A percentile compares a stretch with the other conserved stretches of the same genome.
Conservation (phyloP, 2,888 invertebrate genomes). For the Sinhomidia bicolor region DNA sequence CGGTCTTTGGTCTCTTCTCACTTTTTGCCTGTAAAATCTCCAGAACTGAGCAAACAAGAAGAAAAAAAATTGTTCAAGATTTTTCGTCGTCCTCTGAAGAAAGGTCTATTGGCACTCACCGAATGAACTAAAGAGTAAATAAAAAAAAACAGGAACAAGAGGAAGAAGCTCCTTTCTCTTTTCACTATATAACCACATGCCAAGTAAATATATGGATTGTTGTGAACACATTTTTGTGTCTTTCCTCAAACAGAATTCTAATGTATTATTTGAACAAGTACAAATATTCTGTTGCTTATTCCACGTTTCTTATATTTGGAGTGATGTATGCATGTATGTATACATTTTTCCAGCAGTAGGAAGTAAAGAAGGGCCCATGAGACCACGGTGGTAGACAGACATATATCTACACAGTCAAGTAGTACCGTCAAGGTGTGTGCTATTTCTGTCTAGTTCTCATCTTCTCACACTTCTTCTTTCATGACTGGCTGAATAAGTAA, state of each 20-base stretch:
- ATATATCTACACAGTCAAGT: background rate
- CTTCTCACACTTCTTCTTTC: constrained; percentile 31
- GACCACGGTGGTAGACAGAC: constrained; percentile 13
- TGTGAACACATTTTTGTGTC: constrained; percentile 12
- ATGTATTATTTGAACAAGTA: constrained; percentile 17
- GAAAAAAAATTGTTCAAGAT: too few species aligned
- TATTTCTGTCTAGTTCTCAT: constrained; percentile 51
- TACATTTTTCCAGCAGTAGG: constrained; percentile 33
- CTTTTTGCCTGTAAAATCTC: background rate
- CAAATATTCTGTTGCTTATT: background rate
- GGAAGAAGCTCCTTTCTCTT: background rate
- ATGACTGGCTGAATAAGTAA: constrained; percentile 51
- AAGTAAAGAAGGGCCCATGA: constrained; percentile 41
- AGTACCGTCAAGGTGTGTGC: constrained; percentile 25
- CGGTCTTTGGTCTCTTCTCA: background rate
- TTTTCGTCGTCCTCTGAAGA: background rate
- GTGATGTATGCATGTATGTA: background rate
- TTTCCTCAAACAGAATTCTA: background rate
- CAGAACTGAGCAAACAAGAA: background rate
- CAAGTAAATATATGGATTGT: background rate
- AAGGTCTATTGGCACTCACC: background rate
- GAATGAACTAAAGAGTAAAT: background rate
- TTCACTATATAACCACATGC: background rate
- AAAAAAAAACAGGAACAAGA: background rate
- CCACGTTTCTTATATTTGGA: background rate